Base-by-base conservation (phyloP, 1,140 invertebrate species). In the Paralvinella palmiformis region DNA sequence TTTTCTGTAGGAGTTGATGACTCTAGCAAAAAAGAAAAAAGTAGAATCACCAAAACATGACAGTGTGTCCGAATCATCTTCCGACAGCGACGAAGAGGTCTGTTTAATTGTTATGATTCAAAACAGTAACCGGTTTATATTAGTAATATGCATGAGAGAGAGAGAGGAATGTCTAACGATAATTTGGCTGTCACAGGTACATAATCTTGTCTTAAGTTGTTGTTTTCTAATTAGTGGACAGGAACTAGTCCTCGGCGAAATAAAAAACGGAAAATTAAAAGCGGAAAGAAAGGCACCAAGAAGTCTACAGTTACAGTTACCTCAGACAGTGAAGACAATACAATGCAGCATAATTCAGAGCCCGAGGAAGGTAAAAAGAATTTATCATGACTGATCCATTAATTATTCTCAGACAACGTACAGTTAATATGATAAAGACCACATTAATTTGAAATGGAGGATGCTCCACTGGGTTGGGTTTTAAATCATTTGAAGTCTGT, bases 21-120 rank as follows among this genome's bases (percentile, higher is more conserved):
- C 89, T 29, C 79, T 94, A 59, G 88, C 91, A 0, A 93, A 93
- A 75, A 92, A 94, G 77, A 90, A 91, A 66, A 72, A 92, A 94
- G 77, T 90, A 91, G 68, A 70, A 31, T 72, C 73, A 24, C 75
- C 73, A 62, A 69, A 75, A 63, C 82, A 81, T 62, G 74, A 74
- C 64, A 82, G 81, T 22, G 85, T 86, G 68, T 88, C 87, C 0
- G 86, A 87, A 57, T 86, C 87, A 2, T 88, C 87, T 17, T 66
- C 64, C 13, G 87, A 88, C 70, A 88, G 88, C 62, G 87, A 90
- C 77, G 86, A 85, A 71, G 87, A 88, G 56, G 79, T 80, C 71
- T 69, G 72, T 67, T 41, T 10, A 35, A 35, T 17, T 44, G 3
- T 35, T 20, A 59, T n/a, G 6, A 2, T 2, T 20, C 10, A n/a